These are phyloP conservation scores for Hemicrepidius hirtus DNA, from an alignment of 2,888 invertebrate genomes.

Conservation along the genomic window DNA sequence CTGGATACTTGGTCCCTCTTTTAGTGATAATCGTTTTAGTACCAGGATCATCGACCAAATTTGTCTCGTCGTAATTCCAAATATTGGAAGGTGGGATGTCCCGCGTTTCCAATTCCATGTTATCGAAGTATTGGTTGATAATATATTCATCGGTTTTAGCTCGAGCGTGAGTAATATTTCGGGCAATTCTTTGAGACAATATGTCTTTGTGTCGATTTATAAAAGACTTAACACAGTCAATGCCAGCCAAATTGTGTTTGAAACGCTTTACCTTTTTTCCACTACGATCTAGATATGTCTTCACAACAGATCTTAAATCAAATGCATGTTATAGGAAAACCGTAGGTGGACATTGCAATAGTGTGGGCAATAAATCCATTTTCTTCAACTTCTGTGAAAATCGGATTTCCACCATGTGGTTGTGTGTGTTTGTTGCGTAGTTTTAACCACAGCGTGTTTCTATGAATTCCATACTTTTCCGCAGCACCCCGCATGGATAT, in stretches of 20 bases:
- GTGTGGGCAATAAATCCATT: too few species aligned
- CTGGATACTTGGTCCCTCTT: constrained; percentile 1
- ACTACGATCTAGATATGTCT: too few species aligned
- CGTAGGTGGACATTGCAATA: too few species aligned
- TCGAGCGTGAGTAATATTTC: constrained; percentile 30
- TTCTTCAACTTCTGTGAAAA: too few species aligned
- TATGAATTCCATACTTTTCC: neutral
- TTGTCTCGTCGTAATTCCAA: constrained; percentile 66
- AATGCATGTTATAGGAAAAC: too few species aligned
- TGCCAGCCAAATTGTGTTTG: too few species aligned
- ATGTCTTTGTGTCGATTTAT: neutral
- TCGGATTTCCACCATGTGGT: too few species aligned
- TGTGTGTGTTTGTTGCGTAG: neutral
- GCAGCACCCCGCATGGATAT: too few species aligned
- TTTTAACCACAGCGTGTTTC: neutral
- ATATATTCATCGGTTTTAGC: constrained; percentile 20
- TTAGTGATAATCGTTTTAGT: neutral
- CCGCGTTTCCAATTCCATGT: constrained; percentile 40
- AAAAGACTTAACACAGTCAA: neutral
- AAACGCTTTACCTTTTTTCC: too few species aligned
- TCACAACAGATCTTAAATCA: too few species aligned
- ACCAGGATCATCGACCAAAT: constrained; percentile 64
- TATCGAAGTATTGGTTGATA: constrained; percentile 44
- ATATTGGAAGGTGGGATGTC: constrained; percentile 52
- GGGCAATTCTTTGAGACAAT: constrained; percentile 1